Conservation (phyloP, 2,888 invertebrate genomes). For the Orchesella flavescens region DNA sequence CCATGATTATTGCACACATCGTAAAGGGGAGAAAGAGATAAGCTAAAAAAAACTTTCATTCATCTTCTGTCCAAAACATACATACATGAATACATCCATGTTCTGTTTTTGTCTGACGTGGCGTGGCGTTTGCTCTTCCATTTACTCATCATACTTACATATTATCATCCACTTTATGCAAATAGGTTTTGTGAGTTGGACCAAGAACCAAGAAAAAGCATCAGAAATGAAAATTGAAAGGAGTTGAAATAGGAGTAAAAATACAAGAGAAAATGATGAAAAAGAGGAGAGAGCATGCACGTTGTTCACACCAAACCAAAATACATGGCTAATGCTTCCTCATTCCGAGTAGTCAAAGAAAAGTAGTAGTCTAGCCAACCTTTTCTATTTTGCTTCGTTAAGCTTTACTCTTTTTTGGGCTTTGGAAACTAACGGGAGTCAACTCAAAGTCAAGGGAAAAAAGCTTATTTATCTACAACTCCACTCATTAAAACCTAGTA, state of each 20-base stretch:
- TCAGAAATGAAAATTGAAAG: constrained; percentile 40
- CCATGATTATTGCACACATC: too few species aligned
- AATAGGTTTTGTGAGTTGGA: constrained; percentile 8
- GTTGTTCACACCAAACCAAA: too few species aligned
- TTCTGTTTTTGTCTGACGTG: too few species aligned
- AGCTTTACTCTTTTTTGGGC: not conserved
- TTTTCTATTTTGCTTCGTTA: not conserved
- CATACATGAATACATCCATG: not conserved
- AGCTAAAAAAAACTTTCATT: not conserved
- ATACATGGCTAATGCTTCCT: too few species aligned
- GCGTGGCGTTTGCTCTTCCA: too few species aligned
- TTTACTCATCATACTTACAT: not conserved
- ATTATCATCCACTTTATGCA: constrained; percentile 26
- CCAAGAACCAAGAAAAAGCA: constrained; percentile 1
- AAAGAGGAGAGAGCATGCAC: not conserved
- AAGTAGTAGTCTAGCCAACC: too few species aligned
- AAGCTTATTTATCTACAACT: constrained; percentile 32
- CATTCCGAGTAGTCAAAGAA: too few species aligned
- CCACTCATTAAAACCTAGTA: constrained; percentile 41
- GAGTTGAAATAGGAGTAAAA: constrained; percentile 11
- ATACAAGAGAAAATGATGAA: constrained; percentile 24
- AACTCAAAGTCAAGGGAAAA: not conserved
- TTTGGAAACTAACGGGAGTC: not conserved
- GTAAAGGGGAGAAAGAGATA: too few species aligned
- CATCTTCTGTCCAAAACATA: not conserved